Conservation (phyloP, 1,140 invertebrate genomes). For the Acyrthosiphon pisum region DNA sequence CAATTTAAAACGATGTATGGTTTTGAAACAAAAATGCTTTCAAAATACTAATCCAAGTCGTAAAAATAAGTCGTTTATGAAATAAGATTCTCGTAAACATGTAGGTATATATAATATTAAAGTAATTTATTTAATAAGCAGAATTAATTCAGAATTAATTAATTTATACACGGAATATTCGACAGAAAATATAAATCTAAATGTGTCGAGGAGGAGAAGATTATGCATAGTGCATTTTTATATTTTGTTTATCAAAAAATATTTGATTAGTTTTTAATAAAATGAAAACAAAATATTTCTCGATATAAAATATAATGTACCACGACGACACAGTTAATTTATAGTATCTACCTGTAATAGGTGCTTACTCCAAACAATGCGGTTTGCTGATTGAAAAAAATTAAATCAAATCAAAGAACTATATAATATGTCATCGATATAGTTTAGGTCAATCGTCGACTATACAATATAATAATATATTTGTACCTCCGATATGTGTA, state of each 20-base stretch:
- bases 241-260: constrained; percentile 10
- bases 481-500: no score
- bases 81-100: background rate
- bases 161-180: background rate
- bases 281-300: background rate
- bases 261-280: background rate
- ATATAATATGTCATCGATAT: background rate
- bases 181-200: background rate
- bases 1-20: background rate
- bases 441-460: background rate
- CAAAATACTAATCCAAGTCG: background rate
- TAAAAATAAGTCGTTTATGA: background rate
- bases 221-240: background rate
- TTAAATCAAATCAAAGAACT: background rate
- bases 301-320: background rate
- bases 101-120: background rate
- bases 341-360: no score
- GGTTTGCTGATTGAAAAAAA: background rate
- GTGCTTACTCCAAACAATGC: background rate
- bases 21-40: background rate
- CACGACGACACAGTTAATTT: background rate
- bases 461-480: no score
- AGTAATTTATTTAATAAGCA: background rate
- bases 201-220: background rate
- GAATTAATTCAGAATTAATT: no score